These are phyloP conservation scores for Zophobas atratus DNA, from an alignment of 1,140 invertebrate species.

Conservation along the genomic window DNA sequence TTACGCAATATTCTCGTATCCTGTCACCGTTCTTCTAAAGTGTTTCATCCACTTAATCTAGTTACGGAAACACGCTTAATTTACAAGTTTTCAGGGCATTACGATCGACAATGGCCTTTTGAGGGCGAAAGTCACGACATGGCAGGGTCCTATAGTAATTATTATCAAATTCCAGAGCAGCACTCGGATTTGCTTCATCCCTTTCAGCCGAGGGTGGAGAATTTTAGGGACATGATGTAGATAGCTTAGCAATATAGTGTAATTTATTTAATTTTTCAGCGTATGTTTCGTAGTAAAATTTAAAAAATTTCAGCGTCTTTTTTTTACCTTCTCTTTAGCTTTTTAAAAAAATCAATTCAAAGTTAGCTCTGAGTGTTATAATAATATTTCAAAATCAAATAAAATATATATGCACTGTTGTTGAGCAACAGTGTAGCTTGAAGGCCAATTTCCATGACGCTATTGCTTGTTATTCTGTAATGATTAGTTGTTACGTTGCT, in stretches of 20 bases:
- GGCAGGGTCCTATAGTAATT: conserved; percentile 4
- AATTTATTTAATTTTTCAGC: conserved; percentile 4
- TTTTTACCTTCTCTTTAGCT: not conserved
- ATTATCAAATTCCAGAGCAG: conserved; percentile 43
- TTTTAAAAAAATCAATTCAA: no score
- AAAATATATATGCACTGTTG: no score
- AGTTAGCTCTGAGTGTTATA: no score
- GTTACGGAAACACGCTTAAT: not conserved
- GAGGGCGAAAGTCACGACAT: conserved; percentile 45
- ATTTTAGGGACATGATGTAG: conserved; percentile 7
- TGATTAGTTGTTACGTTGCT: no score
- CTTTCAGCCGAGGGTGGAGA: conserved; percentile 14
- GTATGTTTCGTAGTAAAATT: not conserved
- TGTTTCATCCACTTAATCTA: not conserved
- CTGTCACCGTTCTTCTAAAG: conserved; percentile 38
- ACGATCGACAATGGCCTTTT: conserved; percentile 58
- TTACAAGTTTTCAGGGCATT: conserved; percentile 58
- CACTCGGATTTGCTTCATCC: conserved; percentile 12
- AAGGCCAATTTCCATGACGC: no score
- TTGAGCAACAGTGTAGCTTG: no score
- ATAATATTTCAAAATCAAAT: no score
- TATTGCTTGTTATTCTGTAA: no score
- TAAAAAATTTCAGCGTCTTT: not conserved
- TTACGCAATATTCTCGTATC: not conserved
- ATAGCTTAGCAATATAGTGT: not conserved